Evolutionary conservation across 2,797 vertebrate genomes (phyloP).

Genomic region (Eospalax fontanierii): DNA sequence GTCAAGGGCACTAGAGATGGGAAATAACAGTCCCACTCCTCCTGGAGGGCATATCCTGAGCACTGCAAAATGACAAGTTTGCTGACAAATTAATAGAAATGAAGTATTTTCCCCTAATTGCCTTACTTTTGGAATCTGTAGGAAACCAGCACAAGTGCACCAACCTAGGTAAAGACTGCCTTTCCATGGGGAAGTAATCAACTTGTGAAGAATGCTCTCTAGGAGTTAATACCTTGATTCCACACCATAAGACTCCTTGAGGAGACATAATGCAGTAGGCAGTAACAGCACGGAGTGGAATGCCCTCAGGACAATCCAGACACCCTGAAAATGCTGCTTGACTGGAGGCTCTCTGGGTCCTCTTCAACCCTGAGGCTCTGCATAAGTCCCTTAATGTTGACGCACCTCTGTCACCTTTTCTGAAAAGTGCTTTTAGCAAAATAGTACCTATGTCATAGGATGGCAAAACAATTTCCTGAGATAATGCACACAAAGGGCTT

Average conservation of each 20-base stretch:
- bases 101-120: conserved; percentile 43
- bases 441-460: background rate
- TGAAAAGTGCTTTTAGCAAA: conserved; percentile 52
- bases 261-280: background rate
- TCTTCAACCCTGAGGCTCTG: background rate
- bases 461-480: conserved; percentile 18
- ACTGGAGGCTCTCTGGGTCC: background rate
- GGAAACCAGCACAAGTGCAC: conserved; percentile 1
- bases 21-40: conserved; percentile 22
- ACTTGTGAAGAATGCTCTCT: conserved; percentile 57
- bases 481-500: background rate
- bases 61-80: conserved; percentile 28
- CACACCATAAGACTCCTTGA: background rate
- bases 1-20: background rate
- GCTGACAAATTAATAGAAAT: conserved; percentile 63
- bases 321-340: background rate
- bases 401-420: conserved; percentile 12
- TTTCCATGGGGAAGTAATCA: background rate
- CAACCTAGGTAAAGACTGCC: conserved; percentile 44
- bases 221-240: conserved; percentile 54
- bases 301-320: background rate
- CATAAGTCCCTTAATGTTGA: conserved; percentile 21
- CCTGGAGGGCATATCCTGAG: conserved; percentile 37
- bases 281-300: background rate
- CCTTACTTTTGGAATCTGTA: conserved; percentile 45